Base-by-base conservation (phyloP, 1,140 invertebrate species). In the Tigriopus japonicus region DNA sequence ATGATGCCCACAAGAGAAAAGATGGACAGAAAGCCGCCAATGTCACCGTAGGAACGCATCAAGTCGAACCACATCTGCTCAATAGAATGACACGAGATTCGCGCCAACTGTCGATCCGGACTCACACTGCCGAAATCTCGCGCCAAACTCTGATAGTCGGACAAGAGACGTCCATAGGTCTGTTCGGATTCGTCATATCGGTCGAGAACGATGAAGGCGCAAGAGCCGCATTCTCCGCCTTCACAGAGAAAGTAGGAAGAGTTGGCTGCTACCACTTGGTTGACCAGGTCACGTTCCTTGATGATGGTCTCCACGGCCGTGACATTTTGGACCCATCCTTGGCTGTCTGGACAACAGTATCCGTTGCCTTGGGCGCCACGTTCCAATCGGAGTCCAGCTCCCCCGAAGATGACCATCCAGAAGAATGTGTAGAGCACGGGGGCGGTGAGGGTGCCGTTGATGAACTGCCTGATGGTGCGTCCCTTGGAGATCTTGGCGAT, bases 21-120 rank as follows among this genome's bases (percentile, higher is more conserved):
- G n/a, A 54, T 40, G 42, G 42, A 56, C 17, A 61, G 23, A 17
- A 49, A 35, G 12, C 17, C 15, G 15, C 59, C 59, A 56, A 61
- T 56, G 23, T 55, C 59, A 19, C 59, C 59, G 42, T 51, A 61
- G 6, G 43, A 56, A 9, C 43, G 10, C 59, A 61, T 61, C 1
- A 61, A 12, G 51, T 61, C 59, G 17, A 61, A 61, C 59, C 59
- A 61, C 24, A 61, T 54, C 40, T 61, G 43, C 35, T 61, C 52
- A n/a, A 41, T 58, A 6, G n/a, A 17, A 49, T 49, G 45, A 21
- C 45, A 49, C n/a, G 45, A 49, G 21, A 49, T 15, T 3, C 21
- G 35, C 14, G 24, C 35, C 23, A 28, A 40, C 6, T 17, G 6
- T 19, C 55, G 13, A 42, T 42, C 55, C 55, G 15, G 17, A n/a